These are phyloP conservation scores for Bettongia penicillata DNA, from an alignment of 2,113 vertebrate genomes.

Conservation along the genomic window DNA sequence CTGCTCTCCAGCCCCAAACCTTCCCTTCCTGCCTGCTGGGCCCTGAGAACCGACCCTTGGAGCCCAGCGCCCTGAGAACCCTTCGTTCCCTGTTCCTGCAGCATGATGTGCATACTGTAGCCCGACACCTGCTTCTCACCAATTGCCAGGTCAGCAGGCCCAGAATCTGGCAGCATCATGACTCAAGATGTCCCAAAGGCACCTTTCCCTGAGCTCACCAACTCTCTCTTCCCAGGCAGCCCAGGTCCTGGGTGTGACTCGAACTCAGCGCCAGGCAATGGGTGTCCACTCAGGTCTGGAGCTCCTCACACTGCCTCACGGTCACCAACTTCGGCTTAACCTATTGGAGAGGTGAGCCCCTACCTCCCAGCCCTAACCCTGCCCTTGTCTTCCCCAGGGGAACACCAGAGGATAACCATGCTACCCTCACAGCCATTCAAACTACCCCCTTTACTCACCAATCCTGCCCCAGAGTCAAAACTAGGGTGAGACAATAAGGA, in stretches of 20 bases:
- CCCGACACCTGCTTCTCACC: constrained; percentile 89
- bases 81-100: constrained; percentile 87
- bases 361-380: neutral
- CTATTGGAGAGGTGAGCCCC: constrained; percentile 89
- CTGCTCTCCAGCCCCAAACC: constrained; percentile 82
- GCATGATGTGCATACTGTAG: constrained; percentile 81
- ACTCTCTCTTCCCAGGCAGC: constrained; percentile 80
- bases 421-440: neutral
- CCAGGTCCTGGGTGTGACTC: constrained; percentile 86
- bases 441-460: neutral
- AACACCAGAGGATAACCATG: neutral
- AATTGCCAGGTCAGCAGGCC: constrained; percentile 88
- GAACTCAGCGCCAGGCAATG: constrained; percentile 86
- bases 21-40: constrained; percentile 88
- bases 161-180: too few species aligned
- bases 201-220: neutral
- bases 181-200: neutral
- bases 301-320: constrained; percentile 90
- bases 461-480: neutral
- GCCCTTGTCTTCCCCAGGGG: neutral
- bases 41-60: constrained; percentile 89
- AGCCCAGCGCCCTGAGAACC: constrained; percentile 81
- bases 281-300: constrained; percentile 91
- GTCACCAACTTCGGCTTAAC: constrained; percentile 88
- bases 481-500: neutral